These are phyloP conservation scores for Andrena hattorfiana DNA, from an alignment of 2,888 invertebrate genomes.

Conservation along the genomic window DNA sequence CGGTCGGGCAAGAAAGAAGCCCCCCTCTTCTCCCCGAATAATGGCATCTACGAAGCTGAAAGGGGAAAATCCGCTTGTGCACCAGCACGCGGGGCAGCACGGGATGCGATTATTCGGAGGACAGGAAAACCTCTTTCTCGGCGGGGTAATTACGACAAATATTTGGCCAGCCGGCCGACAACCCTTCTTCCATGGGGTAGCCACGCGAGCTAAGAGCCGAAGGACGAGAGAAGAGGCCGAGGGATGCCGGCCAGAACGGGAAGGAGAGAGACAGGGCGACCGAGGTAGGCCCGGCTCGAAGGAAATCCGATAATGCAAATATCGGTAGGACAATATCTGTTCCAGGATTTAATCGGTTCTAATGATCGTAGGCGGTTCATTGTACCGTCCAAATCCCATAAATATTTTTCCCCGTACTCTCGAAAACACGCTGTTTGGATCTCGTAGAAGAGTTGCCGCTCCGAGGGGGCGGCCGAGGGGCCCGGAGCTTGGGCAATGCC, in stretches of 20 bases:
- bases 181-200: conserved; percentile 80
- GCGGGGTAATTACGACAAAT: conserved; percentile 83
- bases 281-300: conserved; percentile 35
- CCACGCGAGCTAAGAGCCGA: conserved; percentile 80
- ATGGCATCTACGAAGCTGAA: conserved; percentile 51
- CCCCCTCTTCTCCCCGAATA: conserved; percentile 23
- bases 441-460: conserved; percentile 19
- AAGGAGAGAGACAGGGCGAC: background rate
- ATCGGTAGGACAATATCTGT: conserved; percentile 59
- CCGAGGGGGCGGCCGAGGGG: background rate
- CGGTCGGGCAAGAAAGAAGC: conserved; percentile 68
- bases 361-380: conserved; percentile 65
- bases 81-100: conserved; percentile 8
- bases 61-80: conserved; percentile 71
- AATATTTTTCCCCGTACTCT: conserved; percentile 83
- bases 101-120: conserved; percentile 55
- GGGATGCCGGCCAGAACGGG: background rate
- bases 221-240: conserved; percentile 20
- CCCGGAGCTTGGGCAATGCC: background rate
- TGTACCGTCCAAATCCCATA: conserved; percentile 78
- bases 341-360: conserved; percentile 74
- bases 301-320: conserved; percentile 74
- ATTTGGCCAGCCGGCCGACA: conserved; percentile 84
- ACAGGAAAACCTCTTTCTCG: conserved; percentile 59
- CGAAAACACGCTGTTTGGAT: conserved; percentile 72